Evolutionary conservation across 2,113 vertebrate species (phyloP).

Genomic region (Tyrannus savana): DNA sequence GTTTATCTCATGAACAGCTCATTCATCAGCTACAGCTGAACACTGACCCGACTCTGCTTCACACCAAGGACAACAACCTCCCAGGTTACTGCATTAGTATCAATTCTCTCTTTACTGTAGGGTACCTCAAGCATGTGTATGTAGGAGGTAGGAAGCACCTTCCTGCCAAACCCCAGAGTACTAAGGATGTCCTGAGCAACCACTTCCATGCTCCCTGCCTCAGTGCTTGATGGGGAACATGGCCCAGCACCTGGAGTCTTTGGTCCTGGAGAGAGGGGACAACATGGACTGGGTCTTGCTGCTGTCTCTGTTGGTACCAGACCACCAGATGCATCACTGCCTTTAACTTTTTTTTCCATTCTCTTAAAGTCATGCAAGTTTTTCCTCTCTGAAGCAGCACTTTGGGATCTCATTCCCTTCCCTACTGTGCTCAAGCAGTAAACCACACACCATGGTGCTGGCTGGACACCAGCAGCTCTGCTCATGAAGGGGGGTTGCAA

Average conservation of each 20-base stretch:
- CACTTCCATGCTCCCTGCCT: background rate
- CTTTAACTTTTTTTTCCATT: background rate
- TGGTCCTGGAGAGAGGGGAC: background rate
- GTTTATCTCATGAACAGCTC: background rate
- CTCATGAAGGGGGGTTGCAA: background rate
- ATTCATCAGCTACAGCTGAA: background rate
- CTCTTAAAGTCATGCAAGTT: background rate
- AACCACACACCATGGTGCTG: accelerated
- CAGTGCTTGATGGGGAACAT: background rate
- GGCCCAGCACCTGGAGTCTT: background rate
- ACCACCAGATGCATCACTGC: background rate
- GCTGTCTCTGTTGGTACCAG: background rate
- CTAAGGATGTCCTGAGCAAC: background rate
- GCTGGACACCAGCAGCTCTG: background rate
- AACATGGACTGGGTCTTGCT: background rate
- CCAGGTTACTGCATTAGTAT: background rate
- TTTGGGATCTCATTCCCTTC: background rate
- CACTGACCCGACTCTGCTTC: background rate
- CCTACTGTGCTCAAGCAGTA: background rate
- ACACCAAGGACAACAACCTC: background rate
- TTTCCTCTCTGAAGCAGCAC: background rate
- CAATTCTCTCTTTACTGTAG: background rate
- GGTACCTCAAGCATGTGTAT: background rate
- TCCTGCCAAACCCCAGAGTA: background rate
- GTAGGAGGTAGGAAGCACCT: background rate